Evolutionary conservation across 2,888 invertebrate genomes (phyloP).

Genomic region (Mesorhabditis spiculigera): DNA sequence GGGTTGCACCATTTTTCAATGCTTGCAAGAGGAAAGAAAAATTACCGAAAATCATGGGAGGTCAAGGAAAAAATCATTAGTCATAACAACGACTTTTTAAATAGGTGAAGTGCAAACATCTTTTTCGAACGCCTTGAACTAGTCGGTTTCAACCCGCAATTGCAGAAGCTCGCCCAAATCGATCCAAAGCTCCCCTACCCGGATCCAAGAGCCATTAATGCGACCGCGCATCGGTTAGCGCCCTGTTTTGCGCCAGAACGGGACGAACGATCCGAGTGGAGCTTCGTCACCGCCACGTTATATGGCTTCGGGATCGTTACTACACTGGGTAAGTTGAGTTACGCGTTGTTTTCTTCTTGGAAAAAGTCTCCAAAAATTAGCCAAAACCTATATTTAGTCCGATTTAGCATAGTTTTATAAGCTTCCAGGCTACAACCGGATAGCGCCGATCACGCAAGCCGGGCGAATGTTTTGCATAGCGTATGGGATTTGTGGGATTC

Average conservation of each 20-base stretch:
- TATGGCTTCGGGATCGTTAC: constrained; percentile 57
- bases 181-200: constrained; percentile 7
- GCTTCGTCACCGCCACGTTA: constrained; percentile 52
- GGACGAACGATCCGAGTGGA: constrained; percentile 47
- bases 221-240: constrained; percentile 20
- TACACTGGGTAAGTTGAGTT: constrained; percentile 35
- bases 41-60: no score
- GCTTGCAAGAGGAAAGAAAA: no score
- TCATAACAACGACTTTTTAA: background rate
- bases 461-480: constrained; percentile 55
- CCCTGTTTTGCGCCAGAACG: constrained; percentile 31
- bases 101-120: no score
- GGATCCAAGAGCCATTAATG: constrained; percentile 11
- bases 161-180: background rate
- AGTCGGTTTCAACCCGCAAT: background rate
- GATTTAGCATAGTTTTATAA: background rate
- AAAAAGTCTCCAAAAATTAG: no score
- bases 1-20: background rate
- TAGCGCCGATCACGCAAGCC: constrained; percentile 52
- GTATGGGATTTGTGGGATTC: constrained; percentile 55
- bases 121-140: no score
- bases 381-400: background rate
- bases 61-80: background rate
- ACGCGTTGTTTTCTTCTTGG: background rate
- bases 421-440: constrained; percentile 52